Percentiles rank a stretch among this genome's conserved stretches.
Conservation (phyloP, 37 sponge, comb jelly and placozoan genomes). For the Sycon ciliatum region DNA sequence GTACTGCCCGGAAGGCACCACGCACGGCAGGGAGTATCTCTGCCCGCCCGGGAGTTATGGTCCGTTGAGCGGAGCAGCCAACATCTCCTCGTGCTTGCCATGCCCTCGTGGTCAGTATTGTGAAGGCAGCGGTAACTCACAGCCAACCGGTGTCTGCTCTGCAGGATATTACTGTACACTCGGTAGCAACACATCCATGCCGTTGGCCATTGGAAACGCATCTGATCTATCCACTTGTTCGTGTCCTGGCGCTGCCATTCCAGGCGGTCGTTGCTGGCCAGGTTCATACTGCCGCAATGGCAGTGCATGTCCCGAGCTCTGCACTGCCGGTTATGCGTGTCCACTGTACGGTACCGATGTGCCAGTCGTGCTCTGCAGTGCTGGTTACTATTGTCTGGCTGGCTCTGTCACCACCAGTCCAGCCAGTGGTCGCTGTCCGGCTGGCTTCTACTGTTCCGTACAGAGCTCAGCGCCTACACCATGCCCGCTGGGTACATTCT, state of each 20-base stretch:
- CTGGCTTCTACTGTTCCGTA: constrained; percentile 22
- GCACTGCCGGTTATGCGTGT: not conserved
- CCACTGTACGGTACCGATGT: not conserved
- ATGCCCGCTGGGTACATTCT: constrained; percentile 16
- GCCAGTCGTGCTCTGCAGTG: not conserved
- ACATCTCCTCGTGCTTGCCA: not conserved
- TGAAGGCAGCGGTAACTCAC: not conserved
- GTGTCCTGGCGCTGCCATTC: not conserved
- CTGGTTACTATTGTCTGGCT: constrained; percentile 30
- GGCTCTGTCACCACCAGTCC: not conserved
- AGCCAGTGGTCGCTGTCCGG: not conserved
- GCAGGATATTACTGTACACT: not conserved
- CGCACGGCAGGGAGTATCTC: not conserved
- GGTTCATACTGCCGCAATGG: not conserved
- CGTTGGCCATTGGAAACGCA: not conserved
- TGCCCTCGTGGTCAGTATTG: not conserved
- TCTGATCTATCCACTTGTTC: not conserved
- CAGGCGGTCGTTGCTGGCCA: not conserved
- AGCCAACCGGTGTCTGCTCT: not conserved
- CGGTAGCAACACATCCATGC: not conserved
- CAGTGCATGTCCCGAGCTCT: not conserved
- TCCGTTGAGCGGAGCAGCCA: not conserved
- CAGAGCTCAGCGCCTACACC: not conserved
- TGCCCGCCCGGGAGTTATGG: not conserved
- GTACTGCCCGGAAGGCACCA: constrained; percentile 18